Percentiles rank a stretch among this genome's conserved stretches.
Evolutionary conservation across 1,140 invertebrate genomes (phyloP).

Genomic region (Drosophila lowei): DNA sequence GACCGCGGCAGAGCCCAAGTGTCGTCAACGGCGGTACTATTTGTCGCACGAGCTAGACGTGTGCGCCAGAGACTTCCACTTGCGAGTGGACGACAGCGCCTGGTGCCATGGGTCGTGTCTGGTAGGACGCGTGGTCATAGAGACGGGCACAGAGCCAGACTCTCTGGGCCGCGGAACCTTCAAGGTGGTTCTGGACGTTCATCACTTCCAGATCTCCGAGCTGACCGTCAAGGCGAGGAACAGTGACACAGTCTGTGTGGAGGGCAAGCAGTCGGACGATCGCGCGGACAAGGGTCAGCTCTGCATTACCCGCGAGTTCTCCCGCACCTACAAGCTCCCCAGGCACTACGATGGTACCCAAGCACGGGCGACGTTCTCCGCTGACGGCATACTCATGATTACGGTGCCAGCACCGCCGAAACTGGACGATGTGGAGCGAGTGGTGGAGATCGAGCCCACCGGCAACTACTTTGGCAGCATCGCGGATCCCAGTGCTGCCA

Average conservation of each 20-base stretch:
- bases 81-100: constrained; percentile 68
- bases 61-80: constrained; percentile 71
- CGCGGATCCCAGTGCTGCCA: constrained; percentile 61
- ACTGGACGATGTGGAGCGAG: constrained; percentile 77
- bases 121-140: constrained; percentile 69
- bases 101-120: constrained; percentile 79
- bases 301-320: constrained; percentile 74
- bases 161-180: constrained; percentile 73
- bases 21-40: constrained; percentile 67
- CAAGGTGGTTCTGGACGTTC: constrained; percentile 76
- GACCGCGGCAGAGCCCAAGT: constrained; percentile 68
- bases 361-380: constrained; percentile 74
- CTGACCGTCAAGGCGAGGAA: constrained; percentile 74
- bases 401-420: constrained; percentile 78
- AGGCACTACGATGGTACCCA: constrained; percentile 77
- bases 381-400: constrained; percentile 77
- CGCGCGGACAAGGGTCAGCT: constrained; percentile 64
- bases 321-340: constrained; percentile 74
- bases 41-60: constrained; percentile 70
- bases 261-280: constrained; percentile 73
- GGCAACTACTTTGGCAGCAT: constrained; percentile 77
- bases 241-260: constrained; percentile 70
- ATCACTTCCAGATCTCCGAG: constrained; percentile 72
- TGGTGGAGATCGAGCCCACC: constrained; percentile 73
- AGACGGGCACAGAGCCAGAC: constrained; percentile 70